Evolutionary conservation across 2,113 vertebrate genomes (phyloP), one percentile per base, ranked within the genome.

Genomic region (Eurystomus gularis): DNA sequence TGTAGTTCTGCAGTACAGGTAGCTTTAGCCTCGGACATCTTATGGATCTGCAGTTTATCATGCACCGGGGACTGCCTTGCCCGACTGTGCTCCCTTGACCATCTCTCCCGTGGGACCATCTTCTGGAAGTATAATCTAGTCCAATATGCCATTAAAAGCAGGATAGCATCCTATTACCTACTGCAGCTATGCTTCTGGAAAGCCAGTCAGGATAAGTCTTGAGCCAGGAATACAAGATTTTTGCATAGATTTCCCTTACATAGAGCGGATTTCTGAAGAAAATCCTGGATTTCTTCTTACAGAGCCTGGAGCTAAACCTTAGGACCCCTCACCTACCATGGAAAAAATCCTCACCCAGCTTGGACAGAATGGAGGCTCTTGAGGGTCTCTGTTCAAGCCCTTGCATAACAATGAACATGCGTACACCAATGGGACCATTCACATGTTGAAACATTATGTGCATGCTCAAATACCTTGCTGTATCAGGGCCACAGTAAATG

Each of bases 401-500:
- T 11, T 75, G 29, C 46, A 6, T 69, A 68, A 86, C 90, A 92
- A 81, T 42, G 66, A 86, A 62, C 91, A 78, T 1, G 9, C 42
- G 54, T 76, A 39, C 68, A 90, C 54, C 81, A 90, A 51, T 1
- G 6, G 49, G 29, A 21, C 66, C 52, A 7, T 39, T 40, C 76
- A 71, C 75, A 51, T 75, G 88, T 64, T 86, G 80, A 79, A 92
- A 78, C 72, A 28, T 57, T 48, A 64, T 5, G 54, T 90, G 84
- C 79, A 72, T 9, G 35, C 82, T 90, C 64, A 66, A 92, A 93
- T 90, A 94, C 92, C 94, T 95, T 96, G 93, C 95, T 94, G 95
- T 90, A 93, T 82, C 90, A 93, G 80, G 90, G 88, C 95, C 90
- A 94, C 57, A 81, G 88, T 92, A 88, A 96, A 93, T 64, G 94